A percentile compares a stretch with the other conserved stretches of the same genome.
Evolutionary conservation across 2,888 invertebrate genomes (phyloP).

Genomic region (Amblyjoppa proteus): DNA sequence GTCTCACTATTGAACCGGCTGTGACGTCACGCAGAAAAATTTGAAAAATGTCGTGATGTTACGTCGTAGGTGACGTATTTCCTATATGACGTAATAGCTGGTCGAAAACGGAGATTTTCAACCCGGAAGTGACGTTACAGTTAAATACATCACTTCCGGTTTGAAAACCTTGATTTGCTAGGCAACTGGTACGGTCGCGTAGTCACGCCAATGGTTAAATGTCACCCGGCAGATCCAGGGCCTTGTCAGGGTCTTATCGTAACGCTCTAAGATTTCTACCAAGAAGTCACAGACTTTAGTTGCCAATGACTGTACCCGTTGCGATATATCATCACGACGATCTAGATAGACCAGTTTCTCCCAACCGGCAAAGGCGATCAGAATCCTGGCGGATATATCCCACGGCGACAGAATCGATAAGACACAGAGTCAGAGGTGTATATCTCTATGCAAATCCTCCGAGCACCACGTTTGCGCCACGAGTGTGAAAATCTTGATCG

Average conservation of each 20-base stretch:
- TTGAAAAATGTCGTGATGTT: no score
- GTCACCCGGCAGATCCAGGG: no score
- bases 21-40: no score
- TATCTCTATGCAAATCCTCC: conserved; percentile 34
- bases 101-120: no score
- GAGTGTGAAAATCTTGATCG: conserved; percentile 36
- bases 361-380: conserved; percentile 11
- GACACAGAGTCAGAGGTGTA: conserved; percentile 28
- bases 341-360: conserved; percentile 12
- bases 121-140: no score
- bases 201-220: no score
- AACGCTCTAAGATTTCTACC: not conserved
- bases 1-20: no score
- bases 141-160: no score
- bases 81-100: no score
- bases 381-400: conserved; percentile 15
- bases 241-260: not conserved
- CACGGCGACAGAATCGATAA: conserved; percentile 35
- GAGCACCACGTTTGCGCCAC: conserved; percentile 27
- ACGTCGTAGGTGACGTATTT: no score
- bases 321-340: not conserved
- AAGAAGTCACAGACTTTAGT: not conserved
- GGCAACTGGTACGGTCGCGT: no score
- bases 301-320: not conserved
- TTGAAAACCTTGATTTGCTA: no score